Conservation (phyloP, 1,140 invertebrate genomes). For the Gryon sp. region DNA sequence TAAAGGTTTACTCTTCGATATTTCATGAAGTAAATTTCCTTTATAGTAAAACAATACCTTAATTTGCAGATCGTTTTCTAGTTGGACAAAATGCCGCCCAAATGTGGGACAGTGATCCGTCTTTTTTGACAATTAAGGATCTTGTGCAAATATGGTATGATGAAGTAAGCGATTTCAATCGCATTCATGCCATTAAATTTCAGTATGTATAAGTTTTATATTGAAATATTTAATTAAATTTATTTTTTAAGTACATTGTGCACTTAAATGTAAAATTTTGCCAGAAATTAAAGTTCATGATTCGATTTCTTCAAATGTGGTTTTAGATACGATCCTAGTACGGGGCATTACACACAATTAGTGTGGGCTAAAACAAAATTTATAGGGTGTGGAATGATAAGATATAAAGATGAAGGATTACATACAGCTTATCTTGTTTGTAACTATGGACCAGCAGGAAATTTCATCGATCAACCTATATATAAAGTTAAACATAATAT, state of each 20-base stretch:
- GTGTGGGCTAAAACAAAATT: slow-evolving; percentile 70
- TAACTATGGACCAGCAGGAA: slow-evolving; percentile 79
- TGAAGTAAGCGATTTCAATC: slow-evolving; percentile 47
- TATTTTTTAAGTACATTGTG: background rate
- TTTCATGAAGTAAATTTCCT: too few relatives aligned
- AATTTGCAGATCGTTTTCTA: slow-evolving; percentile 36
- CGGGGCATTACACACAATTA: slow-evolving; percentile 72
- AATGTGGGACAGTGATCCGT: slow-evolving; percentile 1
- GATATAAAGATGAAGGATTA: slow-evolving; percentile 21
- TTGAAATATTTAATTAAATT: background rate
- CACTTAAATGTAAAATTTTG: too few relatives aligned
- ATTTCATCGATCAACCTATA: slow-evolving; percentile 32
- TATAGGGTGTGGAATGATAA: slow-evolving; percentile 70
- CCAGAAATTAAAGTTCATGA: too few relatives aligned
- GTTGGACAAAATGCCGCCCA: slow-evolving; percentile 63
- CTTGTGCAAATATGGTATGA: slow-evolving; percentile 58
- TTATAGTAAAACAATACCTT: too few relatives aligned
- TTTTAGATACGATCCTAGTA: slow-evolving; percentile 21
- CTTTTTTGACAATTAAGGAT: background rate
- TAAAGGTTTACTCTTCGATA: too few relatives aligned
- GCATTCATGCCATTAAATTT: background rate
- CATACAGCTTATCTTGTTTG: slow-evolving; percentile 65
- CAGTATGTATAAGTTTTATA: slow-evolving; percentile 24
- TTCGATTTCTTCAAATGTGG: too few relatives aligned
- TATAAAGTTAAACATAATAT: slow-evolving; percentile 48